Evolutionary conservation across 1,140 invertebrate species (phyloP).

Genomic region (Drosophila teissieri): DNA sequence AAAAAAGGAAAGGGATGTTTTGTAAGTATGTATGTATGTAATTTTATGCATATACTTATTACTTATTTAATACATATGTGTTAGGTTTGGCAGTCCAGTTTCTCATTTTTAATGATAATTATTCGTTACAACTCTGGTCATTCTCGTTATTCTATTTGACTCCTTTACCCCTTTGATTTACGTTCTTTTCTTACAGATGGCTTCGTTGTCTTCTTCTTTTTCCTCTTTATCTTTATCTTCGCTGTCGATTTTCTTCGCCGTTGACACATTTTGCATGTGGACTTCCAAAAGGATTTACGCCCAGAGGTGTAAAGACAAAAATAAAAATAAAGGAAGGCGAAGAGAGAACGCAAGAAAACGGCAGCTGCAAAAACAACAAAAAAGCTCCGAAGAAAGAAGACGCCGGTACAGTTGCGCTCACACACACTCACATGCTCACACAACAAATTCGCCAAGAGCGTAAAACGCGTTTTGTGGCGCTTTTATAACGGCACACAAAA

Average conservation of each 20-base stretch:
- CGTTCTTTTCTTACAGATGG: background rate
- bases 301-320: constrained; percentile 31
- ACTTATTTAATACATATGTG: background rate
- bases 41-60: no score
- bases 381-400: constrained; percentile 36
- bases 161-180: background rate
- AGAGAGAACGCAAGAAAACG: background rate
- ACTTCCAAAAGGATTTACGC: constrained; percentile 32
- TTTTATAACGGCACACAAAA: constrained; percentile 44
- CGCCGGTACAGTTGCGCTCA: constrained; percentile 66
- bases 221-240: background rate
- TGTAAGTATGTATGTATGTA: background rate
- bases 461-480: constrained; percentile 12
- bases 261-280: constrained; percentile 32
- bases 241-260: constrained; percentile 2
- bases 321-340: background rate
- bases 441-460: background rate
- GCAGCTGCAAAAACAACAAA: constrained; percentile 71
- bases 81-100: no score
- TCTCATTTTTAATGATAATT: background rate
- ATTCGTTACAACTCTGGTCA: background rate
- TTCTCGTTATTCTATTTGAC: background rate
- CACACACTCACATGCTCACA: constrained; percentile 19
- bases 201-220: background rate
- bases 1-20: background rate